A percentile compares a stretch with the other conserved stretches of the same genome.
phyloP scores from a whole-genome alignment of 2,113 vertebrate species.

The Pseudorhombus dupliciocellatus region DNA sequence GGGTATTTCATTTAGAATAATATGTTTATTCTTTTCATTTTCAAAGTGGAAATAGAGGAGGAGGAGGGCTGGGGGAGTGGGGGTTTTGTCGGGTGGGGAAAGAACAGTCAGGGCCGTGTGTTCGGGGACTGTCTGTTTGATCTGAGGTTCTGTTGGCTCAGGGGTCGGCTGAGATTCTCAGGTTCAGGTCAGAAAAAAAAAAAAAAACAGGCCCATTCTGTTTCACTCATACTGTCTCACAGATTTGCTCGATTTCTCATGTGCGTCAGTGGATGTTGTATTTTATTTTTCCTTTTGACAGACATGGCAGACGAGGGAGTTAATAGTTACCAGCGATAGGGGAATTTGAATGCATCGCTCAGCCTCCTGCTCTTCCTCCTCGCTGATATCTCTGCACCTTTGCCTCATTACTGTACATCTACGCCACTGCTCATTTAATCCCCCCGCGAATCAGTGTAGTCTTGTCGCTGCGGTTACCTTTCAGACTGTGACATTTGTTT shows the following conservation, averaged over 20 bases:
- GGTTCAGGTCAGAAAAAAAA: constrained; percentile 69
- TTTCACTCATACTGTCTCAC: constrained; percentile 28
- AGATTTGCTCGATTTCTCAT: constrained; percentile 36
- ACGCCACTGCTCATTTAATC: neutral
- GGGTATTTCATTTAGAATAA: constrained; percentile 77
- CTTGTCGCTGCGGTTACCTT: constrained; percentile 21
- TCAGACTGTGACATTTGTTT: constrained; percentile 49
- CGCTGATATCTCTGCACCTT: neutral
- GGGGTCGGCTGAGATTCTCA: constrained; percentile 57
- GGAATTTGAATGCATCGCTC: constrained; percentile 3
- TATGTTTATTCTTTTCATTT: constrained; percentile 76
- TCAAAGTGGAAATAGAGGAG: constrained; percentile 66
- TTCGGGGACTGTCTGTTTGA: constrained; percentile 62
- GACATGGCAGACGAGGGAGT: constrained; percentile 13
- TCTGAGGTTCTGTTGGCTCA: constrained; percentile 60
- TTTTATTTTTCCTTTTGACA: constrained; percentile 7
- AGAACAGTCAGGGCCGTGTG: constrained; percentile 70
- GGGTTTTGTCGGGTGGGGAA: constrained; percentile 57
- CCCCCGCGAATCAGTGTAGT: constrained; percentile 8
- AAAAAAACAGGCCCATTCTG: constrained; percentile 32
- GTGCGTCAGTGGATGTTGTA: constrained; percentile 11
- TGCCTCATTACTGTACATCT: constrained; percentile 1
- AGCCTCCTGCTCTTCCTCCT: neutral
- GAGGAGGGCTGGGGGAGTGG: constrained; percentile 49
- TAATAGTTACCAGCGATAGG: constrained; percentile 10